These are phyloP conservation scores for Epizoanthus scotinus DNA, from an alignment of 92 coral and sea anemone genomes.

Conservation along the genomic window DNA sequence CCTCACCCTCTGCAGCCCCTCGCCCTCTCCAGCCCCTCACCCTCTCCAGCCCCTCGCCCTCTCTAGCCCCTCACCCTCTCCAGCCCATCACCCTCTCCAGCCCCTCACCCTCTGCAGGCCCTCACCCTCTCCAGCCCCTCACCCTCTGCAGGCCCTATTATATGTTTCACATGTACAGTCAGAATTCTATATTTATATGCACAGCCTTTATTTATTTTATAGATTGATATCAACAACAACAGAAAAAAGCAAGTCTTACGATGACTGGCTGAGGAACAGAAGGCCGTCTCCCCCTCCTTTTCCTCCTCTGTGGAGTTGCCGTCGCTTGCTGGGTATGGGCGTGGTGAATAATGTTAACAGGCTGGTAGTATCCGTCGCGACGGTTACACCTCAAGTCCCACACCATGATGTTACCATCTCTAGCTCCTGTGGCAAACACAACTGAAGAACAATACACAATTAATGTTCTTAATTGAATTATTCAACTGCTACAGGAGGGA, in stretches of 20 bases:
- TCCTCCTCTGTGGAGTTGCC: slow-evolving; percentile 56
- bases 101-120: no score
- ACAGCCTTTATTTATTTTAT: no score
- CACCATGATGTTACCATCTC: slow-evolving; percentile 96
- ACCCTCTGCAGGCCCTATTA: no score
- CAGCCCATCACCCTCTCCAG: no score
- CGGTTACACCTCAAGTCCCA: slow-evolving; percentile 96
- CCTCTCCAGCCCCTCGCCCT: no score
- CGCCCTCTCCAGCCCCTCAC: no score
- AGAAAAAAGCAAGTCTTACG: slow-evolving; percentile 46
- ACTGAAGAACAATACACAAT: slow-evolving; percentile 48
- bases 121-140: no score
- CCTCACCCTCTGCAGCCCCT: no score
- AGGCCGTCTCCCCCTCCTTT: slow-evolving; percentile 64
- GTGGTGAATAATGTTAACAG: slow-evolving; percentile 78
- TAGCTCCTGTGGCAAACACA: slow-evolving; percentile 90
- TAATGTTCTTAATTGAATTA: background rate
- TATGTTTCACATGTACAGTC: no score
- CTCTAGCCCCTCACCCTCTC: no score
- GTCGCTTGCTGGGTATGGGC: slow-evolving; percentile 70
- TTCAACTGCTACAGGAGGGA: no score
- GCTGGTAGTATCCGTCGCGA: slow-evolving; percentile 82
- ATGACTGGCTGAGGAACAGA: slow-evolving; percentile 53
- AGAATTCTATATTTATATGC: no score
- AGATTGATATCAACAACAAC: background rate